phyloP scores from a whole-genome alignment of 1,140 invertebrate species.

The Reticulitermes speratus region DNA sequence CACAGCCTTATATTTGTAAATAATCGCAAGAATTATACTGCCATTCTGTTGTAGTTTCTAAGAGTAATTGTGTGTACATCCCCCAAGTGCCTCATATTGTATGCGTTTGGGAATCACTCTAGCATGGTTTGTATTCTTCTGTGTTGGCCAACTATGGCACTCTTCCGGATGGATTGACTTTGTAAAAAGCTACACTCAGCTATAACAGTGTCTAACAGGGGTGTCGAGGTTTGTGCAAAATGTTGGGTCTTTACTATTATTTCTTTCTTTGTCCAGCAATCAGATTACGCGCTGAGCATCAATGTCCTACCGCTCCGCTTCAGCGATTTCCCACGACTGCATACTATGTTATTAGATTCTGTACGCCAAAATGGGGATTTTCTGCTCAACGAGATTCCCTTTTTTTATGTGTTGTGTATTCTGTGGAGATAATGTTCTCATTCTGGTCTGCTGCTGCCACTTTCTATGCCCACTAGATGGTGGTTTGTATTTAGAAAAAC shows the following conservation, averaged over 20 bases:
- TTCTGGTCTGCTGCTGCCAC: not conserved
- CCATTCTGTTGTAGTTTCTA: not conserved
- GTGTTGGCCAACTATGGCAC: not conserved
- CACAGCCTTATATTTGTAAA: not conserved
- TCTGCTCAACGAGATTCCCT: not conserved
- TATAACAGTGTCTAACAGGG: not conserved
- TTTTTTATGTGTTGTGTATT: not conserved
- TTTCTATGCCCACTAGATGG: not conserved
- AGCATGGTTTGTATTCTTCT: not conserved
- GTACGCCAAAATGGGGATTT: not conserved
- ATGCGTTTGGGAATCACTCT: not conserved
- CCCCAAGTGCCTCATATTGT: not conserved
- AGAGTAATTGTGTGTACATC: not conserved
- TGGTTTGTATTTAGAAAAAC: not conserved
- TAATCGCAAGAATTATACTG: not conserved
- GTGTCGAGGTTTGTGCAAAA: constrained; percentile 13
- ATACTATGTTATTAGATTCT: not conserved
- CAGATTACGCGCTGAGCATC: not conserved
- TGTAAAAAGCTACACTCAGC: not conserved
- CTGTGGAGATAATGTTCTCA: not conserved
- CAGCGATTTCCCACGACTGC: not conserved
- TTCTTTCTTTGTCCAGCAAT: not conserved
- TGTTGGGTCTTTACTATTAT: not conserved
- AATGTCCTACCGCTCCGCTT: not conserved
- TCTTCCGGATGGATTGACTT: constrained; percentile 5